These are phyloP conservation scores for Cnemophilus loriae DNA, from an alignment of 2,113 vertebrate genomes.

Conservation along the genomic window DNA sequence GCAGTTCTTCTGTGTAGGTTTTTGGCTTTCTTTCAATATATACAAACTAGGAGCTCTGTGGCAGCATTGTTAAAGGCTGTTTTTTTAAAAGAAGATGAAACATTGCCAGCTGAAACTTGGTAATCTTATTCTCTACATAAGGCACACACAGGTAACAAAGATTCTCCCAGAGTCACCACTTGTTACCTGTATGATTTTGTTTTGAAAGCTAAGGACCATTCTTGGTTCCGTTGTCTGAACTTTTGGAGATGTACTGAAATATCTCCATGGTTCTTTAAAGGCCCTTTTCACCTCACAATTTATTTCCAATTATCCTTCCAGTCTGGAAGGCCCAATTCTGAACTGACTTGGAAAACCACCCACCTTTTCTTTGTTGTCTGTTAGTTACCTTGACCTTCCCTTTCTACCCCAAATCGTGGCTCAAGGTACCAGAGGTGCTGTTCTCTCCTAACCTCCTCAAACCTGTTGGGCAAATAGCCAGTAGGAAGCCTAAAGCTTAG, in stretches of 20 bases:
- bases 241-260: neutral
- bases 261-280: neutral
- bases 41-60: neutral
- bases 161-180: neutral
- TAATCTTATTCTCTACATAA: neutral
- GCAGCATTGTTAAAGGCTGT: neutral
- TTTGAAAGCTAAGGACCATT: neutral
- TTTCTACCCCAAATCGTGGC: neutral
- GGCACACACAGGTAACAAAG: neutral
- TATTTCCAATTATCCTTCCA: neutral
- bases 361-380: rapidly evolving
- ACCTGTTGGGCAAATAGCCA: neutral
- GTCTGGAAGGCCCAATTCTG: neutral
- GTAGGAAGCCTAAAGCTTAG: neutral
- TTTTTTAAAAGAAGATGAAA: neutral
- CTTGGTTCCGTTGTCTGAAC: neutral
- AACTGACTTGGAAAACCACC: neutral
- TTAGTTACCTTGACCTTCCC: neutral
- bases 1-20: neutral
- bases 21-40: neutral
- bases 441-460: neutral
- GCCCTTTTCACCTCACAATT: neutral
- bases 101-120: neutral
- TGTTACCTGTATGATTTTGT: neutral
- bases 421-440: neutral